Evolutionary conservation across 64 coral and sea anemone species (phyloP), one percentile per base, ranked within the genome.

Genomic region (Montipora capricornis): DNA sequence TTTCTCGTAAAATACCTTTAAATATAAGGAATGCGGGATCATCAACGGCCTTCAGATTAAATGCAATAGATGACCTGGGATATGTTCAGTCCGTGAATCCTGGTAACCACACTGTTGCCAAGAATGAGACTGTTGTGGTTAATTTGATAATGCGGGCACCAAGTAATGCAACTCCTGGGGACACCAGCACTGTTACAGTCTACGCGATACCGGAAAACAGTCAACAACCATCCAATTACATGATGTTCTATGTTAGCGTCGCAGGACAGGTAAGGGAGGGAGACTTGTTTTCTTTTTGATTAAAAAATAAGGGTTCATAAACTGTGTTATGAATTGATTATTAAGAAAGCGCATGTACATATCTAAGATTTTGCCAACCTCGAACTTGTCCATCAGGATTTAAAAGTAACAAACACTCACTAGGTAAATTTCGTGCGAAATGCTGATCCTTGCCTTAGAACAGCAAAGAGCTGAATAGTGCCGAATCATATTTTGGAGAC

Each of bases 181-280:
- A 94, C 5, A 94, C 92, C 2, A 84, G 51, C 10, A 94, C 92
- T 44, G 51, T 89, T 75, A 51, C 87, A 8, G 45, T 94, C 20
- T 89, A 76, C 75, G 92, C 84, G 14, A 76, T 78, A 79, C 44
- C 47, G 8, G 67, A 49, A 52, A 73, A 68, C 68, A 83, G 51
- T 26, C 20, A 83, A 7, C 47, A 89, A 4, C 61, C 78, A 52
- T 89, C 68, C 13, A 81, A 94, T 29, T 94, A 89, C 74, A 62
- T 94, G 68, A 45, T 94, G 52, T 94, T 94, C 75, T 89, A 94
- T 83, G 53, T 89, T 29, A 77, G 68, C 10, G 92, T 94, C 14
- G 58, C 52, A 20, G 79, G 49, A 19, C 73, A 89, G 87, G 87
- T 94, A 66, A 74, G 52, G 16, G 74, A 74, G 52, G 16, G 74